phyloP scores from a whole-genome alignment of 2,797 vertebrate species.

The Bovichtus variegatus region DNA sequence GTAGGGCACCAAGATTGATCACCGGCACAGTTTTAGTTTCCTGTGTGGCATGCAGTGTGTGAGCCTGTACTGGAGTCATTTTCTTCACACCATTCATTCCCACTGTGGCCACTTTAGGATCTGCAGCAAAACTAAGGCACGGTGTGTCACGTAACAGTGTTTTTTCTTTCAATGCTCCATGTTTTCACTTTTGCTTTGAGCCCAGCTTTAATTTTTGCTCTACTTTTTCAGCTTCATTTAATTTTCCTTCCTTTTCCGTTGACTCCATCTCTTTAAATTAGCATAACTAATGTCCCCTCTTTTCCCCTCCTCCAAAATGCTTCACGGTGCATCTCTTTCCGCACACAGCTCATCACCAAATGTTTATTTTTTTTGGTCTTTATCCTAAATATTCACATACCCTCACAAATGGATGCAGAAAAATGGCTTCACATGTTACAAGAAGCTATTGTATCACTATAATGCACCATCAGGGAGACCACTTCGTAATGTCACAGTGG shows the following conservation, averaged over 20 bases:
- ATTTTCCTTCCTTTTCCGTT: conserved; percentile 59
- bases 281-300: conserved; percentile 70
- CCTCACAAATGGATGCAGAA: conserved; percentile 26
- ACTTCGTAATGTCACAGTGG: background rate
- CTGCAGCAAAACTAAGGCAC: conserved; percentile 24
- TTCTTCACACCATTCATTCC: conserved; percentile 41
- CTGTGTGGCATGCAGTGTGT: conserved; percentile 40
- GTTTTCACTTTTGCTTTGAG: conserved; percentile 55
- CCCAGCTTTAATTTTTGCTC: conserved; percentile 57
- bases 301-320: conserved; percentile 40
- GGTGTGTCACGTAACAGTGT: conserved; percentile 17
- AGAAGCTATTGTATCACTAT: background rate
- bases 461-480: background rate
- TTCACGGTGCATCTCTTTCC: conserved; percentile 53
- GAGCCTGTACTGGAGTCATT: conserved; percentile 28
- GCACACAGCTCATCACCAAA: conserved; percentile 50
- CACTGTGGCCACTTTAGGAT: conserved; percentile 47
- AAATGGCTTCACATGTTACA: conserved; percentile 16
- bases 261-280: conserved; percentile 70
- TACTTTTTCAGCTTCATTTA: conserved; percentile 69
- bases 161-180: conserved; percentile 40
- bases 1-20: conserved; percentile 70
- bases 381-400: conserved; percentile 31
- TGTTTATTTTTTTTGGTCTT: conserved; percentile 46
- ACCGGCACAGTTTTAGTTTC: conserved; percentile 57